phyloP scores from a whole-genome alignment of 2,888 invertebrate species.

The Heliconius sara region DNA sequence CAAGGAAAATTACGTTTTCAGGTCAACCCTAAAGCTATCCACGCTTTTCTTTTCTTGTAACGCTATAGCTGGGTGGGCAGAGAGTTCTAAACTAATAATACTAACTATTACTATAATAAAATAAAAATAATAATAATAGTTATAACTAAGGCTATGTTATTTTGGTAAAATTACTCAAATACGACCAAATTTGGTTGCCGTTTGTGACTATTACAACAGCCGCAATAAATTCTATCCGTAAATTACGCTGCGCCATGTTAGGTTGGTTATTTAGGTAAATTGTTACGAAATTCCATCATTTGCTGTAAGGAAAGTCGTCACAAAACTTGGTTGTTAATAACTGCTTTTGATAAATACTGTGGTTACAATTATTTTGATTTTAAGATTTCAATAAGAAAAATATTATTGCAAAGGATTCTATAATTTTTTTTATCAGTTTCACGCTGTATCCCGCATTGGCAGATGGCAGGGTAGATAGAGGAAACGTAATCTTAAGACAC shows the following conservation, averaged over 20 bases:
- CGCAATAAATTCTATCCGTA: neutral
- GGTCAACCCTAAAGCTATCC: too few species aligned
- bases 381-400: too few species aligned
- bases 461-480: too few species aligned
- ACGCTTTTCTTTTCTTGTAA: neutral
- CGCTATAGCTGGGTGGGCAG: neutral
- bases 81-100: neutral
- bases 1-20: neutral
- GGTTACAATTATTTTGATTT: neutral
- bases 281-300: neutral
- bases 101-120: too few species aligned
- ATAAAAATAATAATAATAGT: too few species aligned
- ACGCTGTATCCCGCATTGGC: neutral
- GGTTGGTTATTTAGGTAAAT: neutral
- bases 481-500: too few species aligned
- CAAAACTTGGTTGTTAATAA: neutral
- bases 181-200: neutral
- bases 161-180: neutral
- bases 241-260: neutral
- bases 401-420: too few species aligned
- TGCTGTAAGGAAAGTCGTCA: neutral
- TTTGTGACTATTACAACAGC: slow-evolving; percentile 4
- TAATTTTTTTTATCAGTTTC: neutral
- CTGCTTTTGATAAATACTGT: neutral
- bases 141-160: neutral